A percentile compares a stretch with the other conserved stretches of the same genome.
Conservation (phyloP, 2,888 invertebrate genomes). For the Lithophane leautieri region DNA sequence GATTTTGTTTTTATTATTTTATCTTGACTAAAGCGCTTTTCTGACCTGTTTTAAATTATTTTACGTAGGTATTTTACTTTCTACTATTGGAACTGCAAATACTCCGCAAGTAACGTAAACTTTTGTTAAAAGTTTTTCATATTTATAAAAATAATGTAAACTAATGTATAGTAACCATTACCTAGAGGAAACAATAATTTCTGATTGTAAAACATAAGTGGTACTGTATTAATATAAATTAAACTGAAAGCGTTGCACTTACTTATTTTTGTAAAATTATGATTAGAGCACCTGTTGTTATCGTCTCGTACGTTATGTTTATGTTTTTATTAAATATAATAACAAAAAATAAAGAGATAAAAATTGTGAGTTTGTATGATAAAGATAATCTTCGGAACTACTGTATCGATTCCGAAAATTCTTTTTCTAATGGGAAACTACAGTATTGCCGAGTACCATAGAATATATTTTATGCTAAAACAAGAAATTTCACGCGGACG, state of each 20-base stretch:
- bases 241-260: not conserved
- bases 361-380: not conserved
- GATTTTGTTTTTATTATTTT: constrained; percentile 14
- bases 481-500: not conserved
- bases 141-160: not conserved
- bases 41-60: constrained; percentile 22
- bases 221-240: constrained; percentile 4
- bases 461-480: not conserved
- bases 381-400: not conserved
- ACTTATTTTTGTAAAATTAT: constrained; percentile 37
- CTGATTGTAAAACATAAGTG: constrained; percentile 23
- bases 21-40: constrained; percentile 5
- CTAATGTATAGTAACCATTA: not conserved
- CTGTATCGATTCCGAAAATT: no score
- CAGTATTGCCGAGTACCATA: not conserved
- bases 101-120: not conserved
- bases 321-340: not conserved
- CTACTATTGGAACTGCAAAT: not conserved
- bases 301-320: constrained; percentile 6
- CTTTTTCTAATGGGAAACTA: not conserved
- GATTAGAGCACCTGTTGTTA: constrained; percentile 24
- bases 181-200: constrained; percentile 31
- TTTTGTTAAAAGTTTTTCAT: not conserved
- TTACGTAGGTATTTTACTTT: not conserved
- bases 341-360: not conserved